phyloP scores from a whole-genome alignment of 2,888 invertebrate species.

The Hirtodrosophila alboralis region DNA sequence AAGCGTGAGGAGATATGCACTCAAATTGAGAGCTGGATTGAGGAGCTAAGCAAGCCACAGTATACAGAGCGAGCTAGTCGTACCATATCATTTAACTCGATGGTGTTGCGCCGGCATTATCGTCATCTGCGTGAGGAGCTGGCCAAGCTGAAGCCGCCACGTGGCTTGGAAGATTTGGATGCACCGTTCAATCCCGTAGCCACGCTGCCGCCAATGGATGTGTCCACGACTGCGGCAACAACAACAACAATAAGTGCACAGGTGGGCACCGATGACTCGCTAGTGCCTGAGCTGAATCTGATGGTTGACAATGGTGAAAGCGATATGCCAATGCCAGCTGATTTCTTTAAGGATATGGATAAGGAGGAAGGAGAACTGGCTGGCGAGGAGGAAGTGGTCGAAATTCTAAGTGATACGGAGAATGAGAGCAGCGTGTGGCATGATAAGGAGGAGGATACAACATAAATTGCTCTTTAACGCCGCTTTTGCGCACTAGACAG shows the following conservation, averaged over 20 bases:
- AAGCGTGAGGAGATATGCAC: slow-evolving; percentile 95
- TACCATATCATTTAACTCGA: slow-evolving; percentile 90
- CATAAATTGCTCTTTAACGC: slow-evolving; percentile 45
- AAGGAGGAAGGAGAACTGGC: slow-evolving; percentile 49
- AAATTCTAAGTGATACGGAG: slow-evolving; percentile 68
- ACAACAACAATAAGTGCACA: slow-evolving; percentile 48
- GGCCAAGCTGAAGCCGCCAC: slow-evolving; percentile 91
- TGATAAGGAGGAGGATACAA: slow-evolving; percentile 65
- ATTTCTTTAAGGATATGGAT: slow-evolving; percentile 51
- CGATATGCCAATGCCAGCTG: slow-evolving; percentile 50
- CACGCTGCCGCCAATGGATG: slow-evolving; percentile 78
- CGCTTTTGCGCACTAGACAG: slow-evolving; percentile 54
- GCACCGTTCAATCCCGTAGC: slow-evolving; percentile 85
- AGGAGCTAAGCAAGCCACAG: slow-evolving; percentile 91
- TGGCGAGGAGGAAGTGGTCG: slow-evolving; percentile 63
- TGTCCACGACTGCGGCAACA: slow-evolving; percentile 53
- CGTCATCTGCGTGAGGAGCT: slow-evolving; percentile 94
- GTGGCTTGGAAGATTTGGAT: slow-evolving; percentile 89
- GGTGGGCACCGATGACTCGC: slow-evolving; percentile 48
- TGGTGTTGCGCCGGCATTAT: slow-evolving; percentile 91
- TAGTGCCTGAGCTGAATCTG: slow-evolving; percentile 61
- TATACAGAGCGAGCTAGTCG: slow-evolving; percentile 91
- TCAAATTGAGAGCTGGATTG: slow-evolving; percentile 95
- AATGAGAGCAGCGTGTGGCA: slow-evolving; percentile 73
- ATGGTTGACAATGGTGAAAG: slow-evolving; percentile 53